Evolutionary conservation across 2,797 vertebrate species (phyloP).

Genomic region (Falco columbarius): DNA sequence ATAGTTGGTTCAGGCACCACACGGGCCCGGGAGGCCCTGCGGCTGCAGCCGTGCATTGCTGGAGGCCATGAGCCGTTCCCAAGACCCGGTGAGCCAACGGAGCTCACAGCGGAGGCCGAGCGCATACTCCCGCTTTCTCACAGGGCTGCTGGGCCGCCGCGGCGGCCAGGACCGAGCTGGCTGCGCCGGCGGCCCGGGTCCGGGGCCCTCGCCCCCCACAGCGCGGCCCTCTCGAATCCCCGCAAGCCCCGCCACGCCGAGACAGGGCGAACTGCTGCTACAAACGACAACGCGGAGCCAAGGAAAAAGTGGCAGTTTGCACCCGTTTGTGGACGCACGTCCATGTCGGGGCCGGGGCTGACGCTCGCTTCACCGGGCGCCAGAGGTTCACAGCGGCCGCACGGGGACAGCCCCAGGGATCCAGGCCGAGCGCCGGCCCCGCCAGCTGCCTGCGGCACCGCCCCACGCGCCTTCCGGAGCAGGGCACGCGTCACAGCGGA

Average conservation of each 20-base stretch:
- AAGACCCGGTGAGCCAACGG: rapidly evolving
- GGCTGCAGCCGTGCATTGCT: neutral
- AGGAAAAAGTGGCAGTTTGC: neutral
- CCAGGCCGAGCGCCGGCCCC: too few species aligned
- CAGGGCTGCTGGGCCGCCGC: neutral
- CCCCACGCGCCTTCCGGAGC: neutral
- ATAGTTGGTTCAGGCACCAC: neutral
- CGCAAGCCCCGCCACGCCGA: neutral
- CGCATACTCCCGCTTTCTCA: neutral
- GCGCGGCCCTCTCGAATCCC: neutral
- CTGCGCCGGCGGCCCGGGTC: too few species aligned
- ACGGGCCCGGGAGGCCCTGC: neutral
- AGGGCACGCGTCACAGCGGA: neutral
- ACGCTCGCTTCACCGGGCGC: neutral
- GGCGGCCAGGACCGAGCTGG: neutral
- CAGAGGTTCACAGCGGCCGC: too few species aligned
- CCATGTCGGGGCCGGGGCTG: rapidly evolving
- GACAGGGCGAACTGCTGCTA: neutral
- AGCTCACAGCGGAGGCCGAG: neutral
- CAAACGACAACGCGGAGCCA: too few species aligned
- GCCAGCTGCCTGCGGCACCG: too few species aligned
- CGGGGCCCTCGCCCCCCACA: neutral
- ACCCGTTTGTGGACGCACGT: neutral
- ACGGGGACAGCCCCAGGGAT: too few species aligned
- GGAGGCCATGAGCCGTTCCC: too few species aligned